These are phyloP conservation scores for Edolisoma coerulescens DNA, from an alignment of 2,113 vertebrate species.

Conservation along the genomic window DNA sequence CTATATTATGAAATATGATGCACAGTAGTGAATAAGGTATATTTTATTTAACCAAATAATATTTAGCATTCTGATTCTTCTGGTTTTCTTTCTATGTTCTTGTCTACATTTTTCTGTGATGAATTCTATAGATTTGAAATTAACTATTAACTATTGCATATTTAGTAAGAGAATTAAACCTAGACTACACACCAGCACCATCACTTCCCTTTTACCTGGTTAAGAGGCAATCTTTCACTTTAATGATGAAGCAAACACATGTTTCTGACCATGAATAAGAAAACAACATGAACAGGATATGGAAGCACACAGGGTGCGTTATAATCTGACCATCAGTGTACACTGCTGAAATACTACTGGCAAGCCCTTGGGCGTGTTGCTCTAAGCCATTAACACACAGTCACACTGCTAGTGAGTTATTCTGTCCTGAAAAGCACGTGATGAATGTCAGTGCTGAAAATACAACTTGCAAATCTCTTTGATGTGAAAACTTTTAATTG, in stretches of 20 bases:
- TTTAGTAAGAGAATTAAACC: not conserved
- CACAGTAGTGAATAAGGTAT: not conserved
- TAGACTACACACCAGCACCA: not conserved
- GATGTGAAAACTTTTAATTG: not conserved
- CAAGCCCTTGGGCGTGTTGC: not conserved
- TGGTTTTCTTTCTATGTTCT: not conserved
- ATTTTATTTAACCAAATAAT: not conserved
- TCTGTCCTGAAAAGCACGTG: not conserved
- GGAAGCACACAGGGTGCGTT: fast-evolving
- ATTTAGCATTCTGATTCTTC: not conserved
- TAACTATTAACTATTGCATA: not conserved
- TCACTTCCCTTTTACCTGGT: not conserved
- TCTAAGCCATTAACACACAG: not conserved
- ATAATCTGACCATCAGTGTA: not conserved
- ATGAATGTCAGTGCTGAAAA: not conserved
- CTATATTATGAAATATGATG: not conserved
- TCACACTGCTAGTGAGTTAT: not conserved
- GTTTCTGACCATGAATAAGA: not conserved
- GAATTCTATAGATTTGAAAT: not conserved
- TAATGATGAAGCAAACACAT: not conserved
- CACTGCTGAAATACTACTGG: not conserved
- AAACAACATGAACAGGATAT: not conserved
- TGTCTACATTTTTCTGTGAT: not conserved
- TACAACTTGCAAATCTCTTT: not conserved
- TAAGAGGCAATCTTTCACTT: not conserved